A percentile compares a stretch with the other conserved stretches of the same genome.
Conservation (phyloP, 2,888 invertebrate species). For the Leptopilina syphax region DNA sequence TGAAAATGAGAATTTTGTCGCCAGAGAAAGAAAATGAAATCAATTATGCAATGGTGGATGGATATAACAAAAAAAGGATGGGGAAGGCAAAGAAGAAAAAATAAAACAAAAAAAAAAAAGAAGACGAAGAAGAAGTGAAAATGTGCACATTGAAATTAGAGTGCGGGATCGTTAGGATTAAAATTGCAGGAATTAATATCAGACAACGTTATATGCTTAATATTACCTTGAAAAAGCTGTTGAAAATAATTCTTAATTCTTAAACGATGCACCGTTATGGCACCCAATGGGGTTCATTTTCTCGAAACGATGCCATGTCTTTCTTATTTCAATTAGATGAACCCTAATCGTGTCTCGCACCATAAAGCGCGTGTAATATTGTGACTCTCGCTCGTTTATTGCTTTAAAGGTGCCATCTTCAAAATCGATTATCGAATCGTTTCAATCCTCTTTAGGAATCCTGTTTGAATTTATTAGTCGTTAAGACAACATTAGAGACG, state of each 20-base stretch:
- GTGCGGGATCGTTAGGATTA: slow-evolving; percentile 67
- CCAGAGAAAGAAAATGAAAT: neutral
- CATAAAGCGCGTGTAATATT: slow-evolving; percentile 67
- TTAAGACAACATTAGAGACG: slow-evolving; percentile 13
- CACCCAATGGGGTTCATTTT: slow-evolving; percentile 49
- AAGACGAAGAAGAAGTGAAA: slow-evolving; percentile 48
- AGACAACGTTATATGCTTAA: slow-evolving; percentile 46
- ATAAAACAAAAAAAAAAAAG: slow-evolving; percentile 3
- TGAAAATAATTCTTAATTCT: slow-evolving; percentile 49
- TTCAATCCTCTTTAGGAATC: slow-evolving; percentile 29
- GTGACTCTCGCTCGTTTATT: slow-evolving; percentile 54
- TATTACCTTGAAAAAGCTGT: slow-evolving; percentile 29
- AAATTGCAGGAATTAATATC: slow-evolving; percentile 74
- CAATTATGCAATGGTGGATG: neutral
- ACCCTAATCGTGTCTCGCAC: slow-evolving; percentile 69
- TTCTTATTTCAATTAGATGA: slow-evolving; percentile 72
- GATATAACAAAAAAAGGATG: too few relatives aligned
- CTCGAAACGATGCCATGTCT: slow-evolving; percentile 44
- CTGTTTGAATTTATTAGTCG: slow-evolving; percentile 12
- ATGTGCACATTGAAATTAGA: slow-evolving; percentile 69
- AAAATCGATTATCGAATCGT: slow-evolving; percentile 46
- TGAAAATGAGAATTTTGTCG: neutral
- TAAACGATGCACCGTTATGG: slow-evolving; percentile 53
- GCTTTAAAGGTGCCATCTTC: slow-evolving; percentile 40
- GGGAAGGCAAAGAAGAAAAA: too few relatives aligned